A percentile compares a stretch with the other conserved stretches of the same genome.
phyloP scores from a whole-genome alignment of 2,113 vertebrate species.

The Leptobrachium leishanense region DNA sequence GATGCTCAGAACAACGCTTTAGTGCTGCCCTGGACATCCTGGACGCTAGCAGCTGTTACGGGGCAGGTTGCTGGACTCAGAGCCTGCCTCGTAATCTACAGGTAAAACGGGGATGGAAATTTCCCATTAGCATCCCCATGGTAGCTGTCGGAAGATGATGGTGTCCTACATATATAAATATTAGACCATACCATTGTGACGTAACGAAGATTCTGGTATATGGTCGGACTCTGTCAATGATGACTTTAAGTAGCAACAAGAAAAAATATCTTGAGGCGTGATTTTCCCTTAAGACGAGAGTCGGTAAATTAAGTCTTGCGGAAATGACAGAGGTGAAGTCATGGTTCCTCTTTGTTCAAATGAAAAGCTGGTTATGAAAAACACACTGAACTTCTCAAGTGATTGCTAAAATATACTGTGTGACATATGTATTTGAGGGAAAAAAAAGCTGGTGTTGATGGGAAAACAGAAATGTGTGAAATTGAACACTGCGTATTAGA shows the following conservation, averaged over 20 bases:
- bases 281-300: background rate
- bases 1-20: no score
- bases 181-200: no score
- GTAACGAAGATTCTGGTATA: background rate
- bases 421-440: slow-evolving; percentile 27
- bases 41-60: no score
- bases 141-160: no score
- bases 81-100: no score
- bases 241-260: background rate
- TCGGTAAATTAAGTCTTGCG: slow-evolving; percentile 19
- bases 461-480: slow-evolving; percentile 23
- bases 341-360: slow-evolving; percentile 12
- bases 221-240: background rate
- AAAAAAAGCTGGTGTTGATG: slow-evolving; percentile 19
- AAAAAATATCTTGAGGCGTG: background rate
- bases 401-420: slow-evolving; percentile 29
- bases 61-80: no score
- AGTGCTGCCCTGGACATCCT: no score
- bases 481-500: background rate
- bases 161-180: no score
- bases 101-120: no score
- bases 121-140: no score
- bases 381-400: slow-evolving; percentile 9
- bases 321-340: slow-evolving; percentile 26
- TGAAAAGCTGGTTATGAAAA: slow-evolving; percentile 6